Evolutionary conservation across 2,888 invertebrate genomes (phyloP), one percentile per base, ranked within the genome.

Genomic region (Anaspis maculata): DNA sequence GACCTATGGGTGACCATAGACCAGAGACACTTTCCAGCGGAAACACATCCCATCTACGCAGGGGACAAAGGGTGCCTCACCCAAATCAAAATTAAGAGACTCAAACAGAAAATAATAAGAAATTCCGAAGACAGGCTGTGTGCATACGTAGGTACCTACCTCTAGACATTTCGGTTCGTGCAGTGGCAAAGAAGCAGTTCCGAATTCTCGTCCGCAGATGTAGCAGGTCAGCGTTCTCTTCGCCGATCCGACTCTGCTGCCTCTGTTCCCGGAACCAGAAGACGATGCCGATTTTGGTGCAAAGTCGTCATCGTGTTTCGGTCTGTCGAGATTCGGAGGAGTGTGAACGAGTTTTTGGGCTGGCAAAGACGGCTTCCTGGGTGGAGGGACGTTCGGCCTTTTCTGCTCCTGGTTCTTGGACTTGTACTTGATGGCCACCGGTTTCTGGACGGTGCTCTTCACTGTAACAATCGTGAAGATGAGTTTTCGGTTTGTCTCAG

Each of bases 101-200:
- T n/a, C n/a, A n/a, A n/a, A n/a, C n/a, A n/a, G n/a, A n/a, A n/a
- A n/a, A n/a, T n/a, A n/a, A n/a, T n/a, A n/a, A n/a, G n/a, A n/a
- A n/a, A n/a, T n/a, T n/a, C n/a, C n/a, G n/a, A n/a, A n/a, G n/a
- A n/a, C n/a, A n/a, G n/a, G n/a, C n/a, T n/a, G n/a, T n/a, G n/a
- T n/a, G n/a, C n/a, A n/a, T n/a, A n/a, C n/a, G n/a, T n/a, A n/a
- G n/a, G 19, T 19, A 19, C 19, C 9, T 19, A 75, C 76, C 69
- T 74, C 64, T 42, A 74, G 56, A 55, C 80, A 81, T 50, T 76
- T 76, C 1, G 78, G 77, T 54, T 79, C 78, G 52, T 81, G 80
- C 40, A 80, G 70, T 3, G 71, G 67, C 40, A 79, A 70, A 10
- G 77, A 77, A 25, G 75, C 73, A 3, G 74, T 73, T 3, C 79